Evolutionary conservation across 2,113 vertebrate genomes (phyloP), one percentile per base, ranked within the genome.

Genomic region (Neogale vison): DNA sequence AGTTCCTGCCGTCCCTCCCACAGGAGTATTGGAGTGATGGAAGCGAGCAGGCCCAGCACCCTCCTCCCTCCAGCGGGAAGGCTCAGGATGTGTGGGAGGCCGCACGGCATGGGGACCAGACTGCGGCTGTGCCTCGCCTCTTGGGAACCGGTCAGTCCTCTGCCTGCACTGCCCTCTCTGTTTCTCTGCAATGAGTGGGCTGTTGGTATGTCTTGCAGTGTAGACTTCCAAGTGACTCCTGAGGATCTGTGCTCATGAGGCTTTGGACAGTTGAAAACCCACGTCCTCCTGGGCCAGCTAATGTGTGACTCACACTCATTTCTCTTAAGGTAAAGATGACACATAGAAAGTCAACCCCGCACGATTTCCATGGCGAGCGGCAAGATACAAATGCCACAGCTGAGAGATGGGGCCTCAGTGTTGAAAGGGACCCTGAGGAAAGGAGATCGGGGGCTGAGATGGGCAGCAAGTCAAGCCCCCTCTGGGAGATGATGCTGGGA

Each of bases 221-320:
- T 72, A 45, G 34, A 90, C 81, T 74, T 96, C 74, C 65, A 36
- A 57, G 65, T 34, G 87, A 63, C 47, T 83, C 90, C 81, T 3
- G 12, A 42, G 39, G 80, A 52, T 42, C 69, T 24, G 50, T 2
- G 39, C 31, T 47, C 59, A 15, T 11, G 67, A 83, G 45, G 61
- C 67, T 67, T 79, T 94, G 39, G 79, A 57, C 10, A 23, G 29
- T 31, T 55, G 65, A 87, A 95, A 81, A 87, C 71, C 52, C 57
- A 36, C 11, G 26, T 42, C 47, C 34, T 47, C 65, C 12, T 23
- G 55, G 74, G 21, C 1, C 3, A 45, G 83, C 29, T 26, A 7
- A 72, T 52, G 52, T 77, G 88, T 36, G 83, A 94, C 72, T 88
- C 31, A 20, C 45, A 57, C 47, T 71, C 59, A 6, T n/a, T 90